Base-by-base conservation (phyloP, 2,113 vertebrate genomes). In the Heterocephalus glaber region DNA sequence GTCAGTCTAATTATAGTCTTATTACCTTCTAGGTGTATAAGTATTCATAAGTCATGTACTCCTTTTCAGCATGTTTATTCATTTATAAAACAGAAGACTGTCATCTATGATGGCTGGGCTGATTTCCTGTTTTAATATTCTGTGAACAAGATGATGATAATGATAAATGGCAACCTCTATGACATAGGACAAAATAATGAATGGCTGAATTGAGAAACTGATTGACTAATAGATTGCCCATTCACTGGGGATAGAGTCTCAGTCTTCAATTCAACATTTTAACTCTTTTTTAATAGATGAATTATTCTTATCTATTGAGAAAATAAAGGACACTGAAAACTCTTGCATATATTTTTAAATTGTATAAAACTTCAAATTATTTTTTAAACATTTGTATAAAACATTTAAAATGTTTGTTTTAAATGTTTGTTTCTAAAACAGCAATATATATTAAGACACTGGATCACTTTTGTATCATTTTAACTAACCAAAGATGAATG, bases 51-150 rank as follows among this genome's bases (percentile, higher is more conserved):
- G 66, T 54, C 68, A 83, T 65, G 3, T 35, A 6, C n/a, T 44
- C 5, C 8, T 28, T 65, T 35, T 63, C 20, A 17, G 26, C 19
- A 35, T 84, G 9, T 65, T 41, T 84, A 58, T 89, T 76, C 79
- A 77, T 89, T 84, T 66, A 47, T 66, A 84, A 66, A 83, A 66
- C 24, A 76, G 17, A 77, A 20, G 66, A 44, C 5, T 47, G 22
- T 30, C 4, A 33, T 47, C 65, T 66, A n/a, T 44, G 30, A 76
- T 35, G 56, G 58, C 4, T 4, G 28, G 89, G 56, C 35, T 58
- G 30, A 66, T 24, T 90, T 90, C 49, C 60, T 60, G 26, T 86
- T 86, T 52, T 79, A 90, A 90, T 79, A 90, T 85, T 68, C 81
- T 60, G 19, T 52, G 60, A 47, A 5, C 49, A 60, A 44, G 19